Evolutionary conservation across 37 sponge, comb jelly and placozoan species (phyloP), one percentile per base, ranked within the genome.

Genomic region (Halisarca cf. caerulea): DNA sequence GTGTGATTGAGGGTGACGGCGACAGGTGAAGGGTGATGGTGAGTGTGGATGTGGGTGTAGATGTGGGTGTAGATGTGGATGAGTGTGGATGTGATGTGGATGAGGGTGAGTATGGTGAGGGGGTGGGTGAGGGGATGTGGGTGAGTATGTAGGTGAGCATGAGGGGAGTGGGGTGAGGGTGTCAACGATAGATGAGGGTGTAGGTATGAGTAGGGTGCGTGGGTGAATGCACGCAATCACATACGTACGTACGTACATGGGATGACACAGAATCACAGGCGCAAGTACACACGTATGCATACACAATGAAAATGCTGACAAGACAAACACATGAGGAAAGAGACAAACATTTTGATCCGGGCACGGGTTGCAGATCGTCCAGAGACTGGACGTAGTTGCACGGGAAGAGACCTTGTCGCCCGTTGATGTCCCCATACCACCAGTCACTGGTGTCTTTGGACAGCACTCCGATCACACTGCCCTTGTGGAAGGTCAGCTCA

Each of bases 401-500:
- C 8, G 95, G 95, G 80, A 95, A 91, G 41, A 89, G 88, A 0
- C 95, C 95, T 0, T 47, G 27, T 69, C 85, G 58, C 6, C 87
- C 91, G 47, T 90, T 91, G 58, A 94, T 34, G 78, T 89, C 91
- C 9, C 95, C 95, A 23, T 64, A 66, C 95, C 95, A 94, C 95
- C 95, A 94, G 32, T 80, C 66, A 0, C 71, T 84, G 30, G 34
- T 62, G 2, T 93, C 89, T 84, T 93, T 86, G 38, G 82, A 86
- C 59, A 87, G 83, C 3, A 96, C 91, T 6, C 89, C 60, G 37
- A 96, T 89, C 17, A 96, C 89, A 40, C 89, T 89, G 40, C 96
- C 96, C 82, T 96, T 93, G 82, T 88, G 85, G 80, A 96, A 96
- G 69, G 72, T 86, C 41, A 96, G 85, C 83, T 96, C 94, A 39